phyloP scores from a whole-genome alignment of 2,888 invertebrate genomes.

The Cheilosia impressa region DNA sequence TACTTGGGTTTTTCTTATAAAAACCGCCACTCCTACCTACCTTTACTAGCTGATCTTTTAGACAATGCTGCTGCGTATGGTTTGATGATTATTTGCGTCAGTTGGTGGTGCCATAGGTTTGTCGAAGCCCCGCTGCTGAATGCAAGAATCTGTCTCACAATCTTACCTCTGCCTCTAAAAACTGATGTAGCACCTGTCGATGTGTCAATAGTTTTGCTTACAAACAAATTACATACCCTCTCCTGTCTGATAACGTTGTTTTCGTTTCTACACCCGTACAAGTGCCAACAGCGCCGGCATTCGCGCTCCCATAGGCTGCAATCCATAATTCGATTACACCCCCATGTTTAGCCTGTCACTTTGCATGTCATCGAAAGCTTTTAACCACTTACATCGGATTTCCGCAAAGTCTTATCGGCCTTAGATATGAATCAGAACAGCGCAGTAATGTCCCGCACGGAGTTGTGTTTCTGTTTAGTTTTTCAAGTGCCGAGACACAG shows the following conservation, averaged over 20 bases:
- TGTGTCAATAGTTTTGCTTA: neutral
- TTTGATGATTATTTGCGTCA: too few relatives aligned
- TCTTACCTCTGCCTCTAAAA: too few relatives aligned
- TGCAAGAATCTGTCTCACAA: too few relatives aligned
- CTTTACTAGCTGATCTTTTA: too few relatives aligned
- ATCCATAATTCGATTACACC: constrained; percentile 15
- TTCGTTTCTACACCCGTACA: neutral
- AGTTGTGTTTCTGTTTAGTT: constrained; percentile 20
- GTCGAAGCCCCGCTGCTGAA: too few relatives aligned
- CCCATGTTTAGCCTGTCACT: constrained; percentile 24
- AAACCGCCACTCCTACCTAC: too few relatives aligned
- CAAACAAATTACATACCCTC: neutral
- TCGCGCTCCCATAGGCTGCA: neutral
- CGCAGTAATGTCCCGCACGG: constrained; percentile 1
- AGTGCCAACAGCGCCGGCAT: too few relatives aligned
- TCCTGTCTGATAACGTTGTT: too few relatives aligned
- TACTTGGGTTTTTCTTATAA: too few relatives aligned
- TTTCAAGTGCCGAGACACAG: neutral
- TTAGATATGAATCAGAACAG: constrained; percentile 15
- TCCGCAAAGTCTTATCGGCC: constrained; percentile 42
- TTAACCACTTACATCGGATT: constrained; percentile 48
- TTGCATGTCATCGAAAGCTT: constrained; percentile 50
- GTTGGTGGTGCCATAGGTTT: too few relatives aligned
- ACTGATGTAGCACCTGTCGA: too few relatives aligned
- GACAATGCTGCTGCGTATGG: too few relatives aligned